Evolutionary conservation across 2,113 vertebrate species (phyloP), one percentile per base, ranked within the genome.

Genomic region (Stegostoma tigrinum): DNA sequence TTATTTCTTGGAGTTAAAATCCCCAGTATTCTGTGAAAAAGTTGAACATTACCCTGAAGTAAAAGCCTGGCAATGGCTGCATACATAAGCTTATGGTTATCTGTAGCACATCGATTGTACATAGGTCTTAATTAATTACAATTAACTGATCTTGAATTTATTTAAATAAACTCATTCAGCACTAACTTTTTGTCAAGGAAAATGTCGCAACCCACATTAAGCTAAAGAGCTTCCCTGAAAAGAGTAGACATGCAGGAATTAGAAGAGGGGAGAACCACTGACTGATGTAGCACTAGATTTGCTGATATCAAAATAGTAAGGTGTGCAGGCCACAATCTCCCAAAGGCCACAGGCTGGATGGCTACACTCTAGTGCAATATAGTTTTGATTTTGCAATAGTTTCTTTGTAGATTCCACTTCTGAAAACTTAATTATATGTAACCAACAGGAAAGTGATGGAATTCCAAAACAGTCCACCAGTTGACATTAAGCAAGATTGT

Each of bases 1-100:
- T 93, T 67, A 34, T 38, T 66, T 93, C 61, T 38, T 93, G 89
- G 61, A 66, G n/a, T 93, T 23, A 93, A 93, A 38, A 67, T 93
- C 89, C 89, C 55, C 61, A 3, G 61, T 93, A 93, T 34, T 6
- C n/a, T 93, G 89, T 93, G 89, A 93, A 61, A 86, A 89, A 17
- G 12, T 6, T 89, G 52, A 15, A 66, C 66, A 66, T 93, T n/a
- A 66, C 64, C 38, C 89, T 42, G n/a, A 45, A 83, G 38, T n/a
- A 42, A 21, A 27, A 83, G 38, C 42, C 38, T 93, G 89, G 61
- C 61, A 93, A 10, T 93, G 8, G 17, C 38, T 23, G 61, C n/a
- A n/a, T 61, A 66, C 17, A 61, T 38, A 66, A 66, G 61, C 34
- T 17, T 17, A 64, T 21, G 19, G n/a, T 93, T 66, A 66, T 17